Evolutionary conservation across 2,888 invertebrate species (phyloP).

Genomic region (Cosmopolites sordidus): DNA sequence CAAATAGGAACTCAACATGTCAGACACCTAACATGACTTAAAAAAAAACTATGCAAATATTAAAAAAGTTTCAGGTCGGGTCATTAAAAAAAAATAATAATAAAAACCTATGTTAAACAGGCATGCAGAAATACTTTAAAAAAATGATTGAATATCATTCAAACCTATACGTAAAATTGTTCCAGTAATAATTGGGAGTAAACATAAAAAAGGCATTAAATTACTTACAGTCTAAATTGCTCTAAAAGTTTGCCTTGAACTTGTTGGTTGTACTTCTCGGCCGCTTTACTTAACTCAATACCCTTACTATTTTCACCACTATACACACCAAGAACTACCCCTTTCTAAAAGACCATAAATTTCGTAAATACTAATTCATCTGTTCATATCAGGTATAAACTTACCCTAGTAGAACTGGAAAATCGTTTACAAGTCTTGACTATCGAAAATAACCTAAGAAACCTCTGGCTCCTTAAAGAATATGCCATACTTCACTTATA

Average conservation of each 20-base stretch:
- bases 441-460: constrained; percentile 38
- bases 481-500: constrained; percentile 10
- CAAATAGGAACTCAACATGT: too few species aligned
- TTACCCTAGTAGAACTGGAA: constrained; percentile 31
- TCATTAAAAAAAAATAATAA: constrained; percentile 24
- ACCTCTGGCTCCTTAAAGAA: constrained; percentile 30
- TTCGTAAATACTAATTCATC: too few species aligned
- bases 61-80: constrained; percentile 40
- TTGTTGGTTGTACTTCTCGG: constrained; percentile 50
- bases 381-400: too few species aligned
- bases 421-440: constrained; percentile 29
- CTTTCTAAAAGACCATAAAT: constrained; percentile 49
- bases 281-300: constrained; percentile 49
- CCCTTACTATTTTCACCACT: constrained; percentile 46
- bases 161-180: not conserved
- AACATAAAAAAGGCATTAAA: too few species aligned
- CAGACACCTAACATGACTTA: not conserved
- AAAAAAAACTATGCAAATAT: not conserved
- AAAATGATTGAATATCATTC: too few species aligned
- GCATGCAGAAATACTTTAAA: too few species aligned
- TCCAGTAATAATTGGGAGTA: too few species aligned
- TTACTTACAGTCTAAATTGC: constrained; percentile 53
- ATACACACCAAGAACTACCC: constrained; percentile 55
- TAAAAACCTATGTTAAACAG: not conserved
- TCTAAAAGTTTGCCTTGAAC: constrained; percentile 50